Conservation (phyloP, 2,888 invertebrate species). For the Trichopoda pennipes region DNA sequence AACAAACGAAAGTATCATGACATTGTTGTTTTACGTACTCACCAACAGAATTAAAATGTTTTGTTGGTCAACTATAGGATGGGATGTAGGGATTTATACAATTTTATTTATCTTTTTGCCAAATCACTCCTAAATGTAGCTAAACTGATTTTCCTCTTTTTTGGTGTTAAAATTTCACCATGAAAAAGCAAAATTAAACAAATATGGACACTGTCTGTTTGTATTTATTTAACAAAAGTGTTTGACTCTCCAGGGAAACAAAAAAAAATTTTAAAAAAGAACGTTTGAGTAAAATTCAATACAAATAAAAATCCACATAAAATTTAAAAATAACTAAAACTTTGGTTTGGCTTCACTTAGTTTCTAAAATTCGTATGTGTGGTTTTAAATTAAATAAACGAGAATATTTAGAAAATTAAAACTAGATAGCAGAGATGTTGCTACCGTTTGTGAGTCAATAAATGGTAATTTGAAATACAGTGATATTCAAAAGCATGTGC, state of each 20-base stretch:
- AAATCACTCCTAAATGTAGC: too few species aligned
- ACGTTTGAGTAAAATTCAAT: not conserved
- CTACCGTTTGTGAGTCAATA: not conserved
- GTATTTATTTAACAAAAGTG: conserved; percentile 12
- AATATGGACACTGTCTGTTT: conserved; percentile 9
- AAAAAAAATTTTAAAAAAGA: not conserved
- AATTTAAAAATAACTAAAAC: conserved; percentile 17
- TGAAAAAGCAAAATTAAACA: conserved; percentile 9
- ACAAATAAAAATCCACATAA: conserved; percentile 6
- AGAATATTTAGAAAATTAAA: not conserved
- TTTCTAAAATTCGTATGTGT: not conserved
- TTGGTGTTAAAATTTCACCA: not conserved
- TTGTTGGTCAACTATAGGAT: not conserved
- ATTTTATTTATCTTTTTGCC: too few species aligned
- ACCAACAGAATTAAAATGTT: conserved; percentile 26
- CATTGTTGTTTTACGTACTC: not conserved
- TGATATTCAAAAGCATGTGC: too few species aligned
- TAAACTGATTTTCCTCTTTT: too few species aligned
- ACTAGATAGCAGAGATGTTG: not conserved
- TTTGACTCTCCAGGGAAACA: too few species aligned
- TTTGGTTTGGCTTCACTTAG: not conserved
- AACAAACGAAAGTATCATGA: not conserved
- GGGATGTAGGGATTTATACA: not conserved
- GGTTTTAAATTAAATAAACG: not conserved
- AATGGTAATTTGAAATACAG: not conserved